Conservation (phyloP, 1,140 invertebrate genomes). For the Watersipora subatra region DNA sequence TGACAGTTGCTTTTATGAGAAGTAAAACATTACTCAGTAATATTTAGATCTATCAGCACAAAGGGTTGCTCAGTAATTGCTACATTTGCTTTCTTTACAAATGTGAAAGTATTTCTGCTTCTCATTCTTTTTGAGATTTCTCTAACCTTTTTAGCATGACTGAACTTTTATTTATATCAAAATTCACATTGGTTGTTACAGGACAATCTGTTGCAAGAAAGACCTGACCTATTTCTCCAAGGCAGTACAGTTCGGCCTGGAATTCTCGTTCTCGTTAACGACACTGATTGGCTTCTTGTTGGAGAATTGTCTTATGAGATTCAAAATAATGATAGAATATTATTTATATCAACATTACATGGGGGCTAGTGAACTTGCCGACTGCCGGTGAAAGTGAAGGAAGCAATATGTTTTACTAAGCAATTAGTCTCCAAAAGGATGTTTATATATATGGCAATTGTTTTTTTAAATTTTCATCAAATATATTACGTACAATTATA, state of each 20-base stretch:
- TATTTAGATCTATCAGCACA: neutral
- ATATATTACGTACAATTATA: too few relatives aligned
- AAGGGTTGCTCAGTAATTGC: slow-evolving; percentile 11
- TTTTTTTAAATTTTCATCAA: too few relatives aligned
- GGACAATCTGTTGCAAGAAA: slow-evolving; percentile 67
- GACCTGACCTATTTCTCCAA: slow-evolving; percentile 77
- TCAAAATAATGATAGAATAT: slow-evolving; percentile 45
- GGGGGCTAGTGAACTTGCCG: slow-evolving; percentile 48
- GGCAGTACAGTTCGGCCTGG: slow-evolving; percentile 70
- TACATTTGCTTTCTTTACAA: too few relatives aligned
- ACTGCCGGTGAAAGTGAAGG: too few relatives aligned
- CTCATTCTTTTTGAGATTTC: too few relatives aligned
- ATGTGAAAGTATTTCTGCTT: too few relatives aligned
- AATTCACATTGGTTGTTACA: slow-evolving; percentile 67
- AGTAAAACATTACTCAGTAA: neutral
- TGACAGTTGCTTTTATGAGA: neutral
- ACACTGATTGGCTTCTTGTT: slow-evolving; percentile 79
- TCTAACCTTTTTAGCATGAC: too few relatives aligned
- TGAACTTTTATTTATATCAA: too few relatives aligned
- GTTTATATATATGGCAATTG: too few relatives aligned
- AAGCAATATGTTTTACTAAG: too few relatives aligned
- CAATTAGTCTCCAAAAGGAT: too few relatives aligned
- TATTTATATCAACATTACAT: slow-evolving; percentile 57
- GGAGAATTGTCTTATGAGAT: slow-evolving; percentile 49
- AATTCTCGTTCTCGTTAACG: slow-evolving; percentile 80